These are phyloP conservation scores for Eubasilissa splendida DNA, from an alignment of 2,888 invertebrate species.

Conservation along the genomic window DNA sequence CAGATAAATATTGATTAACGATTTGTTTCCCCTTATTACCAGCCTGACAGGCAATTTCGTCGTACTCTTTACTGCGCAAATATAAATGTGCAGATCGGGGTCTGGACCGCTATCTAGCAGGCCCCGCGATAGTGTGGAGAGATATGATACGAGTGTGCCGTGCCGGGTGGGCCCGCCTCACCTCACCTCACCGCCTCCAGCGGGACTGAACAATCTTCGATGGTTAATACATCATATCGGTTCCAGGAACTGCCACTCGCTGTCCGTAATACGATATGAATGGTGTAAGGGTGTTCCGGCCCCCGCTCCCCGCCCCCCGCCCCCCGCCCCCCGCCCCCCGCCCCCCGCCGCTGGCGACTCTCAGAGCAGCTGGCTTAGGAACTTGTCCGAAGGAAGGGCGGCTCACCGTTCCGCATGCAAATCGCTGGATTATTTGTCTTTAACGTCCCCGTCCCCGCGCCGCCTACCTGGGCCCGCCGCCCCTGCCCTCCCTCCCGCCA, in stretches of 20 bases:
- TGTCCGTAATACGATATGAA: conserved; percentile 7
- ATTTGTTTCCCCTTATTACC: conserved; percentile 1
- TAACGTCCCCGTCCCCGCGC: conserved; percentile 16
- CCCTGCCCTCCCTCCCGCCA: not conserved
- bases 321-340: not conserved
- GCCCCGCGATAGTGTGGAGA: not conserved
- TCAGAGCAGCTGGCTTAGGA: conserved; percentile 22
- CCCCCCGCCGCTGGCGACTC: not conserved
- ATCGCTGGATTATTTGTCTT: conserved; percentile 32
- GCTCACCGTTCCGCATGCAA: conserved; percentile 29
- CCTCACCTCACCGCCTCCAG: not conserved
- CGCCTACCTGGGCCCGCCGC: not conserved
- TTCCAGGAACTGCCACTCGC: not conserved
- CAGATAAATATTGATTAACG: conserved; percentile 6
- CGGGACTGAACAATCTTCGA: not conserved
- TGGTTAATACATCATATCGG: not conserved
- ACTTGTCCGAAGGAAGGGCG: conserved; percentile 36
- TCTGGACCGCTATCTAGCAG: not conserved
- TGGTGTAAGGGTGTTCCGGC: conserved; percentile 1
- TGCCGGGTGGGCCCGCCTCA: no score
- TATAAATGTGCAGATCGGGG: not conserved
- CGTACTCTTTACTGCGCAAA: not conserved
- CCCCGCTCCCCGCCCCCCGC: not conserved
- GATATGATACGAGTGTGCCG: not conserved
- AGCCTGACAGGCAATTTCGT: not conserved